Base-by-base conservation (phyloP, 2,797 vertebrate species). In the Periophthalmus magnuspinnatus region DNA sequence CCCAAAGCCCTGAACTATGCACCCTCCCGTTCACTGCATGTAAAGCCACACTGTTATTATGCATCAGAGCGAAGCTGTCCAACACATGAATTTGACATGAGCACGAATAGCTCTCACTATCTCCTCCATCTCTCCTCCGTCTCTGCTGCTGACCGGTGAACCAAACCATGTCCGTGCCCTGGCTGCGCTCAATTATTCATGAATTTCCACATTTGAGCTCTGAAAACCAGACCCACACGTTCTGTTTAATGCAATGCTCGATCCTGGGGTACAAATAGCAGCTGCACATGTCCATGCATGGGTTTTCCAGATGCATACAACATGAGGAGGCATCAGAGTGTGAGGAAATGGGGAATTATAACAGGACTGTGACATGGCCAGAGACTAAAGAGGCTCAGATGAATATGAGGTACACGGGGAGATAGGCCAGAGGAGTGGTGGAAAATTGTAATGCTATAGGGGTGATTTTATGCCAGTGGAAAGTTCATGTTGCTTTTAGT, bases 101-200 rank as follows among this genome's bases (percentile, higher is more conserved):
- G 75, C 75, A 62, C 71, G 68, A 47, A 72, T 62, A 45, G 62
- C 73, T 45, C 13, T 5, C 13, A 16, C 3, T 5, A 45, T 45
- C 81, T 81, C 65, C 55, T 67, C 24, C 14, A 34, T 59, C 28
- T 38, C 34, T 19, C 19, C 28, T 59, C 14, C 17, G 3, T 33
- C 24, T 17, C 14, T 16, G 59, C 48, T 61, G 65, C 58, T 62
- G 50, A 6, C 67, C 32, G 17, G 38, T 19, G 65, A 68, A 21
- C 21, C 21, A 34, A 66, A 72, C 70, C 61, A 68, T 75, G 61
- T 65, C 68, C 52, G 22, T 72, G 74, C 60, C 77, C 52, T 68
- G 38, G 61, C 57, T 74, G 36, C 64, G 50, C 22, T 86, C 74
- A 86, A 86, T 84, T 75, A 87, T 81, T 76, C 63, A 88, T 77